Conservation (phyloP, 2,113 vertebrate species). For the Myxocyprinus asiaticus region DNA sequence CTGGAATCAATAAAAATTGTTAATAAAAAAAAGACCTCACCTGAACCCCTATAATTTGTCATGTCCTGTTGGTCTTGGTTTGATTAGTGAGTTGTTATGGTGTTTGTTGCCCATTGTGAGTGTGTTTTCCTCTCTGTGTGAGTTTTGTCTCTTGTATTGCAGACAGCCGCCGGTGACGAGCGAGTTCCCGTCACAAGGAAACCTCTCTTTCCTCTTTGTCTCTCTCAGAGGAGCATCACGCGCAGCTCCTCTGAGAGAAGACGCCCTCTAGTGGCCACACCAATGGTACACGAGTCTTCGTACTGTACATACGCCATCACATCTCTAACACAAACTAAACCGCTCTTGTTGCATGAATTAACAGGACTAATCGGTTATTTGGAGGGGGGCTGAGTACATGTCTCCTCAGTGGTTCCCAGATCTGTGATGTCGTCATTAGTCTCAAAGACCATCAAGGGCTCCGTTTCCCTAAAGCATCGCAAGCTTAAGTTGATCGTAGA, state of each 20-base stretch:
- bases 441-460: background rate
- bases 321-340: constrained; percentile 55
- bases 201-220: constrained; percentile 97
- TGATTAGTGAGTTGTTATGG: too few relatives aligned
- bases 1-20: too few relatives aligned
- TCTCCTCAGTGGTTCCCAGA: constrained; percentile 10
- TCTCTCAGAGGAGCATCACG: constrained; percentile 97
- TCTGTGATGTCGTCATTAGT: background rate
- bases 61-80: too few relatives aligned
- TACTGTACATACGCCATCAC: constrained; percentile 7
- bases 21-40: too few relatives aligned
- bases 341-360: constrained; percentile 35
- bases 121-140: constrained; percentile 7
- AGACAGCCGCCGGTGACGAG: constrained; percentile 86
- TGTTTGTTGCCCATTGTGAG: background rate
- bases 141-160: constrained; percentile 92
- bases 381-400: background rate
- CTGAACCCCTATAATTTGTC: too few relatives aligned
- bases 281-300: constrained; percentile 89
- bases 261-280: constrained; percentile 90
- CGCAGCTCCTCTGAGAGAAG: constrained; percentile 94
- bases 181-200: constrained; percentile 95
- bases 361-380: background rate
- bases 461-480: background rate
- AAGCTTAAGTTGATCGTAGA: too few relatives aligned